Base-by-base conservation (phyloP, 2,113 vertebrate genomes). In the Scomber colias region DNA sequence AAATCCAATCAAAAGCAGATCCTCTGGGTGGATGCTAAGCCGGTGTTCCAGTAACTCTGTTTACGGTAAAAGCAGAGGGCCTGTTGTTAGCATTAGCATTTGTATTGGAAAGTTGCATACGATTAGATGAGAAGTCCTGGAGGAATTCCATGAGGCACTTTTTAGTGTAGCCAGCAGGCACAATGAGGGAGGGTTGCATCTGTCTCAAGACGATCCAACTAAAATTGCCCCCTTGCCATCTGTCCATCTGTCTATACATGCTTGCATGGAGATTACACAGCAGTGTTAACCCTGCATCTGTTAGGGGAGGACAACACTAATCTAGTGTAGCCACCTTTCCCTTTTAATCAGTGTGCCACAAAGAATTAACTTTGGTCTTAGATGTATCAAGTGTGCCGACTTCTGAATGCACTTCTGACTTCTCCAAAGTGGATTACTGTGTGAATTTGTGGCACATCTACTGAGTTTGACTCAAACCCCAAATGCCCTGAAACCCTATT, bases 1-100 rank as follows among this genome's bases (percentile, higher is more conserved):
- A 79, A 83, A 84, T 86, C 85, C 88, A 89, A 91, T 92, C 89
- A 89, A 88, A 92, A 81, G 83, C 87, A 88, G 85, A 88, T 89
- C 90, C 88, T 84, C 77, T 53, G 75, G 72, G 79, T 77, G 84
- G 84, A 88, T 71, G 71, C 91, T 84, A 75, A 92, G 83, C 85
- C 13, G 35, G 60, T 35, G 69, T 81, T 87, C 81, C 84, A 76
- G 78, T 81, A 67, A 71, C 81, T 81, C 49, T 80, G 71, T 82
- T 90, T 82, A 77, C 46, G 72, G 75, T 86, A 68, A 79, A 68
- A 77, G 82, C 68, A 31, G 71, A 59, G 59, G 56, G 75, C 73
- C 69, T 45, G 71, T 89, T 76, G 83, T 86, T 87, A 83, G 81
- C 77, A 87, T 92, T 92, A 89, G 88, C 81, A 84, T 92, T 91